Evolutionary conservation across 1,140 invertebrate species (phyloP).

Genomic region (Brachionus sp.): DNA sequence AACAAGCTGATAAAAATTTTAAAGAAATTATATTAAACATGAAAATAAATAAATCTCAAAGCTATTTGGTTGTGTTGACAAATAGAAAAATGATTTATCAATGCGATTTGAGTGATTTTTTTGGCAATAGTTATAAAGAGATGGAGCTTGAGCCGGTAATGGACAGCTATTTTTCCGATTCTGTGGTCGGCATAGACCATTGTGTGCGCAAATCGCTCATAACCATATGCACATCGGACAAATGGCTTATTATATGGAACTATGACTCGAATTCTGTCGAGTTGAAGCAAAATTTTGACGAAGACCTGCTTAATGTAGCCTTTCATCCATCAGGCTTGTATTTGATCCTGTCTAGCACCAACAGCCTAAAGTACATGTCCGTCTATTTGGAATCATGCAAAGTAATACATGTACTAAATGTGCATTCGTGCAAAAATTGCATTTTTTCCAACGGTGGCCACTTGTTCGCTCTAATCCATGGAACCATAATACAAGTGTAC

Average conservation of each 20-base stretch:
- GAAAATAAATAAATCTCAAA: background rate
- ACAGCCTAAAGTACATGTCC: conserved; percentile 78
- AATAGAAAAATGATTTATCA: conserved; percentile 54
- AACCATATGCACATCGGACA: conserved; percentile 76
- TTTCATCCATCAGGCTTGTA: conserved; percentile 79
- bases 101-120: conserved; percentile 66
- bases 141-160: background rate
- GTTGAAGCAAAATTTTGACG: conserved; percentile 73
- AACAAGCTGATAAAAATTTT: conserved; percentile 8
- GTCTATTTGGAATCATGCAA: conserved; percentile 79
- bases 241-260: conserved; percentile 81
- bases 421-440: conserved; percentile 68
- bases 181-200: conserved; percentile 72
- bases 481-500: conserved; percentile 74
- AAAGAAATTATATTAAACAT: background rate
- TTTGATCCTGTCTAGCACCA: conserved; percentile 79
- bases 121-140: conserved; percentile 52
- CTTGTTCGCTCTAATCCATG: conserved; percentile 74
- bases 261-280: conserved; percentile 72
- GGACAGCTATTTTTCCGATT: conserved; percentile 67
- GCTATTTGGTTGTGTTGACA: background rate
- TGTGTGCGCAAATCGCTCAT: conserved; percentile 82
- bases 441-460: conserved; percentile 75
- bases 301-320: conserved; percentile 74
- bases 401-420: conserved; percentile 70